Evolutionary conservation across 2,888 invertebrate species (phyloP), one percentile per base, ranked within the genome.

Genomic region (Lysandra coridon): DNA sequence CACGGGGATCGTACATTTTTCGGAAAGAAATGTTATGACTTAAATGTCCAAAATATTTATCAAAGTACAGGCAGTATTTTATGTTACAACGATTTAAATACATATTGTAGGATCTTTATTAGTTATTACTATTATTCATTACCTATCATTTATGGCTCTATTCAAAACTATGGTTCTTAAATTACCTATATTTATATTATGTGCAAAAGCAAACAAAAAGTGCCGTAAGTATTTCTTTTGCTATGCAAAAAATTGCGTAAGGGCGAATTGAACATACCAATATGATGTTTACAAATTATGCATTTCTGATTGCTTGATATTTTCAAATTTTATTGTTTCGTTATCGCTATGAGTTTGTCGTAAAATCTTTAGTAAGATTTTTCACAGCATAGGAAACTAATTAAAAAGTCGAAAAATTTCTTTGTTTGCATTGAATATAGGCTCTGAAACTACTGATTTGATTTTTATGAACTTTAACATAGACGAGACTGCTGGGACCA

Each of bases 261-360:
- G 2, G 0, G 23, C 30, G 4, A 75, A 75, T 75, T 76, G 30
- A 76, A 76, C 76, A 76, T 76, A 76, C 76, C 57, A 76, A 76
- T 33, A 76, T 53, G 81, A 83, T 93, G 92, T 93, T 94, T 94
- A 92, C 90, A 91, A 93, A 94, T 90, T 88, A 83, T 88, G 88
- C 90, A 89, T 90, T 92, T 73, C 78, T n/a, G 73, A 57, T 53
- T 85, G 84, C 33, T 33, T 76, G 76, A 33, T 76, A 76, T 76
- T 76, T 76, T 49, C 49, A 53, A 76, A 12, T 76, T 57, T 57
- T 33, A 76, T 76, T 76, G 53, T 53, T 76, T 7, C 44, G 76
- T 76, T 76, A 76, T 76, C 76, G 76, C 76, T 76, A 5, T 33
- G 6, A 12, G 33, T 17, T 69, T 14, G 69, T 69, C 14, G 33